Evolutionary conservation across 2,888 invertebrate genomes (phyloP), one percentile per base, ranked within the genome.

Genomic region (Epistrophe eligans): DNA sequence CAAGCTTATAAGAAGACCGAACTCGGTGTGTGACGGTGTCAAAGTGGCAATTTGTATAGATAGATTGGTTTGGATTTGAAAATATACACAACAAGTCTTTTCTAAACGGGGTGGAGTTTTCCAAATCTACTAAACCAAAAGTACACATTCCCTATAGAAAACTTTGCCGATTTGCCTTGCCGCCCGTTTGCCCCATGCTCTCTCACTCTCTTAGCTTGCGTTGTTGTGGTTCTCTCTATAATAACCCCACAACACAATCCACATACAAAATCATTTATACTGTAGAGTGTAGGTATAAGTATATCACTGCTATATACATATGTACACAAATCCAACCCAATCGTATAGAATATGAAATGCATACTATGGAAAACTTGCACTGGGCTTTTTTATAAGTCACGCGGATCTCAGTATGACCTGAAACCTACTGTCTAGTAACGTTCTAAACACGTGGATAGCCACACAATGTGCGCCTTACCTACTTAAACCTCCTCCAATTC

Each of bases 391-490:
- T 77, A 50, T 48, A 91, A 91, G 92, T 92, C 92, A 92, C 92
- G 92, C 92, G 92, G 92, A 92, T 91, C 90, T 90, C 90, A 91
- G 90, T 92, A 92, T 92, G 92, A 92, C 92, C 92, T 90, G 91
- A 90, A 92, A 91, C 90, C 90, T 90, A 91, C 90, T 90, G 91
- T 91, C 91, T 91, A 91, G 91, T 90, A 90, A 89, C 89, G 91
- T 91, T 91, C 91, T 91, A 91, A 92, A 91, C 92, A 92, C 92
- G 92, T 92, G 92, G 90, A 89, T 71, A 62, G 89, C 85, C 89
- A 89, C 88, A 85, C 85, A 88, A 73, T 70, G 62, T 64, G 70
- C 52, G 64, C 45, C 62, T 64, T 67, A 74, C 66, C 15, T 58
- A 35, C 35, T 55, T 28, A 55, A 48, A 66, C 66, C 66, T 72